Conservation (phyloP, 2,888 invertebrate species). For the Leptopilina myrica region DNA sequence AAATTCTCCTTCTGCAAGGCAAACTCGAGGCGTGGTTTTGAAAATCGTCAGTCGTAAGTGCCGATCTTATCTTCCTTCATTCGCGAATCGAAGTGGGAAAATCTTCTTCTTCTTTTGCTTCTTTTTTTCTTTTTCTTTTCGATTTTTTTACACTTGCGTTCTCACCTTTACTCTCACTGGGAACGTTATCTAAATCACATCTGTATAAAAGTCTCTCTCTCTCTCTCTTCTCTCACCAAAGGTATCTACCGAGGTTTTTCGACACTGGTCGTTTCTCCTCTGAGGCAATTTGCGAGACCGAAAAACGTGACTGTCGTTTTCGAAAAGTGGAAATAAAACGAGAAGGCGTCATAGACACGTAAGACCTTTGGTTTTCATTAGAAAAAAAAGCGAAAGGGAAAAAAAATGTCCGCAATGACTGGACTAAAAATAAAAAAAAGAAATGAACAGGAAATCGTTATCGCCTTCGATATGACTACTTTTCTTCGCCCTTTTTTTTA, state of each 20-base stretch:
- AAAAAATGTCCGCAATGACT: constrained; percentile 36
- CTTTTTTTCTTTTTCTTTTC: constrained; percentile 43
- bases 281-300: constrained; percentile 57
- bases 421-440: no score
- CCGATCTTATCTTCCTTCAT: constrained; percentile 30
- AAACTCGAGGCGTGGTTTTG: constrained; percentile 41
- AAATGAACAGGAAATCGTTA: no score
- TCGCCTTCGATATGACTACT: no score
- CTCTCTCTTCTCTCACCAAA: constrained; percentile 13
- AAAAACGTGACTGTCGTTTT: constrained; percentile 55
- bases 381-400: constrained; percentile 26
- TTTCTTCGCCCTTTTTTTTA: no score
- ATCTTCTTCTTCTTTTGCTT: background rate
- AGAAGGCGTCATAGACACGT: constrained; percentile 9
- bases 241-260: constrained; percentile 42
- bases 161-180: background rate
- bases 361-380: constrained; percentile 10
- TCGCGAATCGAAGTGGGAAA: constrained; percentile 17
- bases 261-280: constrained; percentile 44
- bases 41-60: constrained; percentile 28
- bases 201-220: constrained; percentile 43
- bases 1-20: constrained; percentile 4
- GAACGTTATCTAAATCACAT: constrained; percentile 46
- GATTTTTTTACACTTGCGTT: constrained; percentile 35
- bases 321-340: constrained; percentile 22